These are phyloP conservation scores for Limanda limanda DNA, from an alignment of 2,113 vertebrate species.

Conservation along the genomic window DNA sequence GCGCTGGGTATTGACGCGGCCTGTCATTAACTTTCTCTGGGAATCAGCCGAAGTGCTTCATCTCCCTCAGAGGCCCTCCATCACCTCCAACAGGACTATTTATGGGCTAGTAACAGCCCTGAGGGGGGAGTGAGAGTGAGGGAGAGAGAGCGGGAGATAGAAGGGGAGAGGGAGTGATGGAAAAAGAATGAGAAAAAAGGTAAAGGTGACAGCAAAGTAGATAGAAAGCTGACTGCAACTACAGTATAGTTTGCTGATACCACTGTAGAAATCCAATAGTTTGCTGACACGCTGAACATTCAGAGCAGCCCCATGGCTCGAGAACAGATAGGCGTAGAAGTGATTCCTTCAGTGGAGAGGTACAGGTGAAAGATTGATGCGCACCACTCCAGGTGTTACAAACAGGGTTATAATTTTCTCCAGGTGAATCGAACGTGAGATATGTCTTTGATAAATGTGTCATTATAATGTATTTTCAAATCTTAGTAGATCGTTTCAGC, in stretches of 20 bases:
- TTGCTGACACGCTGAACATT: constrained; percentile 42
- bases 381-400: not conserved
- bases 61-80: constrained; percentile 66
- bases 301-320: not conserved
- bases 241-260: constrained; percentile 33
- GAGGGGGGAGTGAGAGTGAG: constrained; percentile 19
- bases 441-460: not conserved
- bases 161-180: constrained; percentile 1
- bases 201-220: constrained; percentile 30
- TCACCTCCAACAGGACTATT: constrained; percentile 72
- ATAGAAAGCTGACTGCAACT: constrained; percentile 7
- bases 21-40: constrained; percentile 79
- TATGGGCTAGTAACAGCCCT: constrained; percentile 60
- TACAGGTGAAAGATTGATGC: not conserved
- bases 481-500: too few species aligned
- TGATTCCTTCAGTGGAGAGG: constrained; percentile 12
- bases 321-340: constrained; percentile 1
- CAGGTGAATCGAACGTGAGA: not conserved
- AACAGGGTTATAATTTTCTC: not conserved
- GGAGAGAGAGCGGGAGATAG: constrained; percentile 5
- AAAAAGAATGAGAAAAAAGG: constrained; percentile 31
- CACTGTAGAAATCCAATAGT: constrained; percentile 11
- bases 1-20: constrained; percentile 69
- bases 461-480: too few species aligned
- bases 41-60: constrained; percentile 71